A percentile compares a stretch with the other conserved stretches of the same genome.
Evolutionary conservation across 2,888 invertebrate genomes (phyloP).

Genomic region (Serrognathus titanus): DNA sequence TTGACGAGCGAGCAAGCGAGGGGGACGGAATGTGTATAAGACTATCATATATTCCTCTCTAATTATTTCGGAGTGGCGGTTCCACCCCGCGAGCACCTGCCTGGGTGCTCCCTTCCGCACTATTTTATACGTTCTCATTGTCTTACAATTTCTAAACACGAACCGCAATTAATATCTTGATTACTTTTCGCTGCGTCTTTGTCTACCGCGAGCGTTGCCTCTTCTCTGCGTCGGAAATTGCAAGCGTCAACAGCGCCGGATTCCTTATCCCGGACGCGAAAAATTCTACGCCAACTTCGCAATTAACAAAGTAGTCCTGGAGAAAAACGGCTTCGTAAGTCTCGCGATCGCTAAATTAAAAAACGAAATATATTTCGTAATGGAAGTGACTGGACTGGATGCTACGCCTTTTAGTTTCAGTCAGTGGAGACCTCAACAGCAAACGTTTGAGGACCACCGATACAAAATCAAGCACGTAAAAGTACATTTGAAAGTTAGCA

Average conservation of each 20-base stretch:
- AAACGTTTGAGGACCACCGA: too few species aligned
- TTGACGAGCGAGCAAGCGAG: conserved; percentile 9
- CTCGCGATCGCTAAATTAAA: background rate
- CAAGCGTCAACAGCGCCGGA: background rate
- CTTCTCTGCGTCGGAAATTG: background rate
- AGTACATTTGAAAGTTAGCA: too few species aligned
- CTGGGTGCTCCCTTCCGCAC: background rate
- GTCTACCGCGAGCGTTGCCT: background rate
- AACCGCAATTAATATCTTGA: conserved; percentile 33
- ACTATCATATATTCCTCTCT: conserved; percentile 20
- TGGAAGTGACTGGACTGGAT: too few species aligned
- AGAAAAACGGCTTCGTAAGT: background rate
- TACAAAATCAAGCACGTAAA: too few species aligned
- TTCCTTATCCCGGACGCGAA: background rate
- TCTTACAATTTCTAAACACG: conserved; percentile 22
- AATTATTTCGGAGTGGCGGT: conserved; percentile 21
- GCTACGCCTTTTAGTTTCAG: too few species aligned
- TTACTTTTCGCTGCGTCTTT: conserved; percentile 28
- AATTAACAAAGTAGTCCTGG: too few species aligned
- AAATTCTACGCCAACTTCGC: background rate
- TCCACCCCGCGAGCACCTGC: conserved; percentile 5
- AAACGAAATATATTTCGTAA: too few species aligned
- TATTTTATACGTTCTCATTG: conserved; percentile 11
- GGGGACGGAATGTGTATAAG: conserved; percentile 18
- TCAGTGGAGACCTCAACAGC: too few species aligned